Conservation (phyloP, 2,113 vertebrate genomes). For the Lota lota region DNA sequence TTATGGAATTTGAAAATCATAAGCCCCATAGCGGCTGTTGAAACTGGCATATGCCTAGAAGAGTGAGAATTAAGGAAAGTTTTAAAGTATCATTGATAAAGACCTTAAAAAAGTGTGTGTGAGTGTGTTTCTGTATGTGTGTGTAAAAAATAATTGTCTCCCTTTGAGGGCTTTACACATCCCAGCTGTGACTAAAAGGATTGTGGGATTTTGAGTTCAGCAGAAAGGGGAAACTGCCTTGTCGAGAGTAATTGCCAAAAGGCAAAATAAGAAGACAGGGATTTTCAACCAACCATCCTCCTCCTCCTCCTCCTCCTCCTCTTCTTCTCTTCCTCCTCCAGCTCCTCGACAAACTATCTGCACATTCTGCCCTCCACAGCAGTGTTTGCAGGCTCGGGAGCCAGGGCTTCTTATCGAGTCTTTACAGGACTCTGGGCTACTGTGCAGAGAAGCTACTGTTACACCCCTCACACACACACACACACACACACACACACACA, state of each 20-base stretch:
- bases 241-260: conserved; percentile 55
- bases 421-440: conserved; percentile 62
- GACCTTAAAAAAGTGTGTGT: conserved; percentile 21
- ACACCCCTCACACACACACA: conserved; percentile 17
- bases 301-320: conserved; percentile 11
- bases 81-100: conserved; percentile 40
- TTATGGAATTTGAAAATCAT: conserved; percentile 29
- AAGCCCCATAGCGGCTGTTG: conserved; percentile 24
- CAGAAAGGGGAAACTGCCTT: conserved; percentile 50
- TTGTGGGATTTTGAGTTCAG: conserved; percentile 61
- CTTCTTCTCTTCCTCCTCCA: conserved; percentile 10
- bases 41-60: conserved; percentile 42
- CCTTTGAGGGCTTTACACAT: conserved; percentile 59
- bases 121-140: conserved; percentile 1
- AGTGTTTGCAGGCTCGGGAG: conserved; percentile 56
- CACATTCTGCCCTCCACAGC: conserved; percentile 54
- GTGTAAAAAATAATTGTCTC: conserved; percentile 31
- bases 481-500: background rate
- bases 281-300: conserved; percentile 29
- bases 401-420: conserved; percentile 64
- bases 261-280: conserved; percentile 19
- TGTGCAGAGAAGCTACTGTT: conserved; percentile 56
- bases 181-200: conserved; percentile 73
- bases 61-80: conserved; percentile 52
- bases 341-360: conserved; percentile 36